These are phyloP conservation scores for Sepiola atlantica DNA, from an alignment of 2,888 invertebrate species.

Conservation along the genomic window DNA sequence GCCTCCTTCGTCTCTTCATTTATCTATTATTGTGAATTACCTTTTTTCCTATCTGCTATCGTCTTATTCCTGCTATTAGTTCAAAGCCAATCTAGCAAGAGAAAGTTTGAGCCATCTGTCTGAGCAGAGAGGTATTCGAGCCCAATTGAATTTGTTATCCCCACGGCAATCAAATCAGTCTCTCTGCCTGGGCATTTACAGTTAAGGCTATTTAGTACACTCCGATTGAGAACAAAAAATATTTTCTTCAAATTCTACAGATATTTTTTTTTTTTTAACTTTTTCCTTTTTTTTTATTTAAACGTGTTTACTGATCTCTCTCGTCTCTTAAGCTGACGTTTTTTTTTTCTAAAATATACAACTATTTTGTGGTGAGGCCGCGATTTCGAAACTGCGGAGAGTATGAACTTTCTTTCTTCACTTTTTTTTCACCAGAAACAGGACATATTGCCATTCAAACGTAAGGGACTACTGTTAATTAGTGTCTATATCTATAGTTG, in stretches of 20 bases:
- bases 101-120: conserved; percentile 22
- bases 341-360: neutral
- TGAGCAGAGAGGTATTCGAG: neutral
- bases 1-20: neutral
- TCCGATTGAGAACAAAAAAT: neutral
- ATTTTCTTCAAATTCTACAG: neutral
- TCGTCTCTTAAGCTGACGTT: neutral
- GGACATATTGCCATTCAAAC: too few species aligned
- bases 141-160: conserved; percentile 22
- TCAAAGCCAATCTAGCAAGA: conserved; percentile 20
- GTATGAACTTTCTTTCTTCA: too few species aligned
- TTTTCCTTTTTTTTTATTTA: neutral
- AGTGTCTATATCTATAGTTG: too few species aligned
- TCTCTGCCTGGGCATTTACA: neutral
- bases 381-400: too few species aligned
- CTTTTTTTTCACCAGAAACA: too few species aligned
- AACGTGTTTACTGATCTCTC: neutral
- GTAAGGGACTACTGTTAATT: too few species aligned
- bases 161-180: neutral
- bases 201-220: neutral
- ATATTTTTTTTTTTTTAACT: neutral
- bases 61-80: conserved; percentile 1
- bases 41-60: conserved; percentile 20
- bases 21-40: neutral
- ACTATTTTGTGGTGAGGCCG: too few species aligned